These are phyloP conservation scores for Endotricha flammealis DNA, from an alignment of 2,888 invertebrate genomes.

Conservation along the genomic window DNA sequence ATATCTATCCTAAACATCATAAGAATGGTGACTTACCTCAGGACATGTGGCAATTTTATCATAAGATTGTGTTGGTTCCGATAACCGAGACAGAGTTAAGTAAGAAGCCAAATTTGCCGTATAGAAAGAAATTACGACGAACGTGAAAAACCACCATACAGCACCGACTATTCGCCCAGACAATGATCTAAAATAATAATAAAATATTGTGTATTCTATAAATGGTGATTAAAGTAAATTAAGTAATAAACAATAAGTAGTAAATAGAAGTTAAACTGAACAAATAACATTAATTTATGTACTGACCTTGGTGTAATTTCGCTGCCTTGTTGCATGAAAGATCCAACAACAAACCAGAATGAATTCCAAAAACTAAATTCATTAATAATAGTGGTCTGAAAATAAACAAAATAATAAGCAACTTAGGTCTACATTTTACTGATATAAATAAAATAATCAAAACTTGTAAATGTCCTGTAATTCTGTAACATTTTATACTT, in stretches of 20 bases:
- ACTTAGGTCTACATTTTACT: no score
- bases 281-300: conserved; percentile 31
- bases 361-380: conserved; percentile 98
- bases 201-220: no score
- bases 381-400: conserved; percentile 85
- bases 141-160: conserved; percentile 99
- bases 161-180: conserved; percentile 96
- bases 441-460: no score
- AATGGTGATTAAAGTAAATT: no score
- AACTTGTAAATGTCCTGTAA: no score
- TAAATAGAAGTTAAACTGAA: no score
- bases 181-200: conserved; percentile 83
- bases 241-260: no score
- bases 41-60: conserved; percentile 53
- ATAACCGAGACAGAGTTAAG: conserved; percentile 95
- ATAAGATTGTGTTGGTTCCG: conserved; percentile 87
- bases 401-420: conserved; percentile 22
- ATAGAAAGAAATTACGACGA: conserved; percentile 97
- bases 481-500: no score
- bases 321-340: conserved; percentile 99
- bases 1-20: no score
- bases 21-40: conserved; percentile 38
- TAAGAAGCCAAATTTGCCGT: conserved; percentile 98
- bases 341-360: conserved; percentile 98
- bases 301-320: conserved; percentile 95